Percentiles rank a stretch among this genome's conserved stretches.
Conservation (phyloP, 2,888 invertebrate species). For the Aradus depressus region DNA sequence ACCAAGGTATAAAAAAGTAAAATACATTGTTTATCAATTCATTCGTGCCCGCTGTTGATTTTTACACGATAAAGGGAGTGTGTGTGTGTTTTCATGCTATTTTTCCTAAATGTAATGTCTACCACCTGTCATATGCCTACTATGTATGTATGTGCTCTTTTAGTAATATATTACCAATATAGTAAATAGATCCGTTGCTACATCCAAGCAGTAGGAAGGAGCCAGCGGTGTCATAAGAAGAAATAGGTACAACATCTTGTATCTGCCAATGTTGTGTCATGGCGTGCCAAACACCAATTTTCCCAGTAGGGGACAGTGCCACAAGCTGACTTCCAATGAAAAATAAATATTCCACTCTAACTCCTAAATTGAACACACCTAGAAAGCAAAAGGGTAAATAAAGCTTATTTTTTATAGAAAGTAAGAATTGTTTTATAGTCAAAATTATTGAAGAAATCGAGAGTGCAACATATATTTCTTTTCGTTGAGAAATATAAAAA, state of each 20-base stretch:
- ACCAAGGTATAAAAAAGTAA: too few species aligned
- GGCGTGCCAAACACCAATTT: slow-evolving; percentile 98
- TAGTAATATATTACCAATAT: too few species aligned
- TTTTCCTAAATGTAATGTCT: too few species aligned
- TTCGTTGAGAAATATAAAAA: too few species aligned
- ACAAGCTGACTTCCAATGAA: slow-evolving; percentile 97
- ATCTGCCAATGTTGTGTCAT: slow-evolving; percentile 99
- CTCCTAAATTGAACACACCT: slow-evolving; percentile 85
- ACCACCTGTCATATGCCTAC: too few species aligned
- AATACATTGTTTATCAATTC: too few species aligned
- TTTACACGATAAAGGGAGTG: too few species aligned
- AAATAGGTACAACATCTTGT: slow-evolving; percentile 88
- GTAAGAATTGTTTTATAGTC: background rate
- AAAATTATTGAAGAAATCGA: background rate
- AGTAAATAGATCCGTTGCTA: slow-evolving; percentile 92
- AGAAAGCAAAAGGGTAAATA: slow-evolving; percentile 28
- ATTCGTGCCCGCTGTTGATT: too few species aligned
- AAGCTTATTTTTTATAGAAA: slow-evolving; percentile 2
- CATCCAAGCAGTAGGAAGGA: slow-evolving; percentile 90
- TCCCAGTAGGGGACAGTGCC: slow-evolving; percentile 82
- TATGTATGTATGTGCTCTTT: too few species aligned
- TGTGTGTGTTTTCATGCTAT: too few species aligned
- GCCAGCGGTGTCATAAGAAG: slow-evolving; percentile 94
- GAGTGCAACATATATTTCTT: too few species aligned
- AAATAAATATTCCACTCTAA: slow-evolving; percentile 87